Evolutionary conservation across 2,797 vertebrate genomes (phyloP).

Genomic region (Catharus ustulatus): DNA sequence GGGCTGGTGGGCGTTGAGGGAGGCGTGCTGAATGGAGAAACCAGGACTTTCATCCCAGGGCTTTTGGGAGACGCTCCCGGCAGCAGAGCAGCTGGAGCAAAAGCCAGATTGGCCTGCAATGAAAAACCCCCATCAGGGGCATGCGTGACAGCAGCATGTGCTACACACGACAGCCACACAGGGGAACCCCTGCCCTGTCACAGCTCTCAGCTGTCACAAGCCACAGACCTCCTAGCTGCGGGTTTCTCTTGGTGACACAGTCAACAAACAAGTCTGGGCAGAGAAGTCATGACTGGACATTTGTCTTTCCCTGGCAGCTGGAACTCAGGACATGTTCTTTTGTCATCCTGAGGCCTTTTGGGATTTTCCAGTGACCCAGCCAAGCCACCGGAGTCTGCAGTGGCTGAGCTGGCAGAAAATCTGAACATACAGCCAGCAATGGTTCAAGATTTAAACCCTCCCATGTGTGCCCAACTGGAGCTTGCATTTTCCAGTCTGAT

Average conservation of each 20-base stretch:
- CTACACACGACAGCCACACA: background rate
- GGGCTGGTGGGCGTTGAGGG: conserved; percentile 79
- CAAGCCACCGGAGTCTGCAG: conserved; percentile 9
- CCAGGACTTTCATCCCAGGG: conserved; percentile 74
- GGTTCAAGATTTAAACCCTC: background rate
- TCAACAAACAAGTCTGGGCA: conserved; percentile 60
- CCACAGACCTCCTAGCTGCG: background rate
- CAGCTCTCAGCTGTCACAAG: background rate
- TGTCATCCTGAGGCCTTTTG: conserved; percentile 37
- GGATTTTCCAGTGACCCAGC: conserved; percentile 64
- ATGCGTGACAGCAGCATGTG: rapidly evolving
- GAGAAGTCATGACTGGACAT: conserved; percentile 30
- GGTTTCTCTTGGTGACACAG: conserved; percentile 42
- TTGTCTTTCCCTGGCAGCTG: conserved; percentile 49
- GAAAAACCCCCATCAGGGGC: background rate
- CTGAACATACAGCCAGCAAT: background rate
- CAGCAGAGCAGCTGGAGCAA: conserved; percentile 75
- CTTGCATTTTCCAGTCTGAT: background rate
- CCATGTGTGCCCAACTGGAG: background rate
- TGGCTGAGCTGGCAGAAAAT: background rate
- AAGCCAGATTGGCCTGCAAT: conserved; percentile 78
- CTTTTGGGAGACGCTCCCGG: conserved; percentile 79
- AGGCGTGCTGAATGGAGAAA: conserved; percentile 77
- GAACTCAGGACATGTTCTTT: conserved; percentile 19
- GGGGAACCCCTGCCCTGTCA: conserved; percentile 35